Conservation (phyloP, 1,140 invertebrate genomes). For the Akabosia matsudoensis region DNA sequence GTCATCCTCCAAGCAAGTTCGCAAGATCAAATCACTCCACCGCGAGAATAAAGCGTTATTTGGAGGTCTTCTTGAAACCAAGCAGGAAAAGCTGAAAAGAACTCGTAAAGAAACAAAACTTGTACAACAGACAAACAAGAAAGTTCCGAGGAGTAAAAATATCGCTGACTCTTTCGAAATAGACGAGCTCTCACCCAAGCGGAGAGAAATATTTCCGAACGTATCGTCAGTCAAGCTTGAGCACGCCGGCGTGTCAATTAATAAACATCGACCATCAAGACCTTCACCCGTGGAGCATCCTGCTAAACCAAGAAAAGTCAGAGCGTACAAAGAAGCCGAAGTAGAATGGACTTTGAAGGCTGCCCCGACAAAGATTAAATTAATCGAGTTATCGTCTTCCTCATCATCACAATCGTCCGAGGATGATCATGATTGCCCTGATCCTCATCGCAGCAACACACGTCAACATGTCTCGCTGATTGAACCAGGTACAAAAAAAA, state of each 20-base stretch:
- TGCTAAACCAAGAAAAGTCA: background rate
- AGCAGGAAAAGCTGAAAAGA: constrained; percentile 15
- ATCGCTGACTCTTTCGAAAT: too few species aligned
- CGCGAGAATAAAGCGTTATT: constrained; percentile 37
- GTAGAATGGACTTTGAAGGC: background rate
- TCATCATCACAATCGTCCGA: background rate
- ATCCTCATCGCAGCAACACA: background rate
- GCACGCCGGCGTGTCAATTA: constrained; percentile 5
- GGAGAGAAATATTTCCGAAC: too few species aligned
- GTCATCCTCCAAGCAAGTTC: background rate
- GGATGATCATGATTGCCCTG: background rate
- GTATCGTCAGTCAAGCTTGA: background rate
- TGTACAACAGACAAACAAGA: background rate
- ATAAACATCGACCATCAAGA: background rate
- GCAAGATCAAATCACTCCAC: background rate
- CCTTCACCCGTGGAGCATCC: background rate
- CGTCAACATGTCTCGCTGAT: background rate
- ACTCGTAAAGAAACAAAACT: constrained; percentile 7
- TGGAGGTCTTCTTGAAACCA: constrained; percentile 33
- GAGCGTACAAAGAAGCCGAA: constrained; percentile 16
- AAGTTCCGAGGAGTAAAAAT: background rate
- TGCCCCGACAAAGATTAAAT: constrained; percentile 12
- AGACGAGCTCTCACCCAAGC: too few species aligned
- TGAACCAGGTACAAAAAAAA: background rate
- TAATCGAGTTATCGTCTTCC: constrained; percentile 4